Percentiles rank a stretch among this genome's conserved stretches.
Evolutionary conservation across 37 sponge, comb jelly and placozoan genomes (phyloP).

Genomic region (Halichondria panicea): DNA sequence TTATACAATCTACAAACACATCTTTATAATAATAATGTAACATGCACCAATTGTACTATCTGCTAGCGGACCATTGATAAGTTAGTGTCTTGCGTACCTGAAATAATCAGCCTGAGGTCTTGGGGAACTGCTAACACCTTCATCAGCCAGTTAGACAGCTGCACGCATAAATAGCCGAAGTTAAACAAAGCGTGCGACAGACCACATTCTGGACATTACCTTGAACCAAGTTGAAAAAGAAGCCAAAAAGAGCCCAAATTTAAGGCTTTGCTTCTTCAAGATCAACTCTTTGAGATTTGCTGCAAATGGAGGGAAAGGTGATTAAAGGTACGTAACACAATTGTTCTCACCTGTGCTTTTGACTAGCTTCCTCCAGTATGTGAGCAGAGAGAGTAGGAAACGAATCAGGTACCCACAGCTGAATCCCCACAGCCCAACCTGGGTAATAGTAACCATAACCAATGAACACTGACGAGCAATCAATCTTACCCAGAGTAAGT

Average conservation of each 20-base stretch:
- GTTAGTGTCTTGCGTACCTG: too few species aligned
- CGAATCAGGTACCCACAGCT: slow-evolving; percentile 31
- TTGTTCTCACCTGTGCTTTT: neutral
- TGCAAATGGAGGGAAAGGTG: neutral
- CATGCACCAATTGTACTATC: neutral
- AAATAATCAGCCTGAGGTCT: neutral
- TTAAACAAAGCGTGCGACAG: neutral
- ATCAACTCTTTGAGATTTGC: slow-evolving; percentile 14
- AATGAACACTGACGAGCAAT: too few species aligned
- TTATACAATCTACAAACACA: neutral
- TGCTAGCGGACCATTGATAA: too few species aligned
- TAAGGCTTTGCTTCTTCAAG: slow-evolving; percentile 7
- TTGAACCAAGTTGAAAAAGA: slow-evolving; percentile 35
- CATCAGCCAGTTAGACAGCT: slow-evolving; percentile 11
- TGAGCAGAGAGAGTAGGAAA: neutral
- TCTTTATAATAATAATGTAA: neutral
- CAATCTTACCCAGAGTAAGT: too few species aligned
- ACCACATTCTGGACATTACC: slow-evolving; percentile 1
- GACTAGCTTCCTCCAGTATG: slow-evolving; percentile 1
- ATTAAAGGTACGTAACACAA: too few species aligned
- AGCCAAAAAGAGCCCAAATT: slow-evolving; percentile 39
- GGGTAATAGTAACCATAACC: too few species aligned
- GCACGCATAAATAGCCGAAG: too few species aligned
- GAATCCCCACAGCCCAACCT: slow-evolving; percentile 55
- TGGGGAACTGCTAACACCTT: neutral